These are phyloP conservation scores for Acropora yongei DNA, from an alignment of 64 coral and sea anemone genomes.

Conservation along the genomic window DNA sequence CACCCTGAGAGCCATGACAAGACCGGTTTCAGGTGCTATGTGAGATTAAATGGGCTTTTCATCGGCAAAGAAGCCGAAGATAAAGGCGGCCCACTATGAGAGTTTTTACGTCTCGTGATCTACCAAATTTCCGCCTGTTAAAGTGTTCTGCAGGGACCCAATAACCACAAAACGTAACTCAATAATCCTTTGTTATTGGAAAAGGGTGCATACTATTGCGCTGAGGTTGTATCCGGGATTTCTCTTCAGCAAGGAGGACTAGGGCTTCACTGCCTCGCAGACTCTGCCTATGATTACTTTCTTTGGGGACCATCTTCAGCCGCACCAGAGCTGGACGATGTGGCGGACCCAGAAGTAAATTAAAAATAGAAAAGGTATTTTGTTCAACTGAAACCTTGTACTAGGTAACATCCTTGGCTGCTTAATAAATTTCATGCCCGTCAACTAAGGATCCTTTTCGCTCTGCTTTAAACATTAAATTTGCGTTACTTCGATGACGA, in stretches of 20 bases:
- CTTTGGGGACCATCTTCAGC: background rate
- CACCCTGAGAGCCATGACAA: conserved; percentile 1
- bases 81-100: conserved; percentile 9
- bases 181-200: conserved; percentile 8
- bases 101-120: conserved; percentile 30
- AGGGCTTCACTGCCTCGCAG: conserved; percentile 23
- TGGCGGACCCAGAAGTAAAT: background rate
- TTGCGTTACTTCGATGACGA: background rate
- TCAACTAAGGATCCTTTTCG: background rate
- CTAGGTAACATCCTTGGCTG: background rate
- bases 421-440: background rate
- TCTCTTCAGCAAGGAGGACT: conserved; percentile 27
- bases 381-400: background rate
- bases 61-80: conserved; percentile 49
- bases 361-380: conserved; percentile 15
- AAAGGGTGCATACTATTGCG: background rate
- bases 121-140: background rate
- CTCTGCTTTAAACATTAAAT: background rate
- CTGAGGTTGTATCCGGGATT: background rate
- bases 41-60: conserved; percentile 8
- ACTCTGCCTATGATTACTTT: background rate
- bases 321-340: background rate
- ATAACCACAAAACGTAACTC: background rate
- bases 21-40: background rate
- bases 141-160: background rate